These are phyloP conservation scores for Drosophila trapezifrons DNA, from an alignment of 1,140 invertebrate species.

Conservation along the genomic window DNA sequence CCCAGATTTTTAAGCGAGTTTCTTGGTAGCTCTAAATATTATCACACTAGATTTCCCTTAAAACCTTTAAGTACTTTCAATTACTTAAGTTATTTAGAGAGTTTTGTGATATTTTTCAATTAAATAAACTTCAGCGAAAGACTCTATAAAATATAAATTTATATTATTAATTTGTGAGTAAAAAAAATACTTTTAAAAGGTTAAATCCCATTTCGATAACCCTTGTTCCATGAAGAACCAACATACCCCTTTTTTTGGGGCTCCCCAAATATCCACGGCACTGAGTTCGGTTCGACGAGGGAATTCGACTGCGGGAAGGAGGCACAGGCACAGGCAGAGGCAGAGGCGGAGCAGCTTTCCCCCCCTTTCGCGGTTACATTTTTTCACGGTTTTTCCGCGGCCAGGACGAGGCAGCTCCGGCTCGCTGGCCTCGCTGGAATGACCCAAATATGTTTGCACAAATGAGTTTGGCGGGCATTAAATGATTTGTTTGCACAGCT, in stretches of 20 bases:
- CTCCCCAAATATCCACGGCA: background rate
- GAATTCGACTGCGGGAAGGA: background rate
- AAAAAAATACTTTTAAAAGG: too few species aligned
- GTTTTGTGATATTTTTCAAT: too few species aligned
- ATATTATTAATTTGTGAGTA: too few species aligned
- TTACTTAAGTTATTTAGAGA: too few species aligned
- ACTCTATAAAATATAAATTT: too few species aligned
- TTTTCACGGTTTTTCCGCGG: conserved; percentile 38
- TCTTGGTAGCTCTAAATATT: too few species aligned
- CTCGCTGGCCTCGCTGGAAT: conserved; percentile 23
- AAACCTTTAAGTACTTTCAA: too few species aligned
- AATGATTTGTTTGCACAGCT: conserved; percentile 76
- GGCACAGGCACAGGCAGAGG: too few species aligned
- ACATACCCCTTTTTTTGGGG: background rate
- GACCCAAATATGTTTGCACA: conserved; percentile 71
- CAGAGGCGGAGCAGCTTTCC: background rate
- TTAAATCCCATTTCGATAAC: background rate
- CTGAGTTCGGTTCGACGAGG: background rate
- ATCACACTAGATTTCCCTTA: too few species aligned
- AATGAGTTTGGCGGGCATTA: conserved; percentile 73
- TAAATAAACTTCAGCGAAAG: too few species aligned
- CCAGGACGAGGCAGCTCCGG: conserved; percentile 2
- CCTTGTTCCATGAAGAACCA: background rate
- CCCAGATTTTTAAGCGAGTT: too few species aligned
- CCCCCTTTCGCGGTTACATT: conserved; percentile 26